Percentiles rank a stretch among this genome's conserved stretches.
Evolutionary conservation across 2,113 vertebrate genomes (phyloP).

Genomic region (Macquaria ambigua): DNA sequence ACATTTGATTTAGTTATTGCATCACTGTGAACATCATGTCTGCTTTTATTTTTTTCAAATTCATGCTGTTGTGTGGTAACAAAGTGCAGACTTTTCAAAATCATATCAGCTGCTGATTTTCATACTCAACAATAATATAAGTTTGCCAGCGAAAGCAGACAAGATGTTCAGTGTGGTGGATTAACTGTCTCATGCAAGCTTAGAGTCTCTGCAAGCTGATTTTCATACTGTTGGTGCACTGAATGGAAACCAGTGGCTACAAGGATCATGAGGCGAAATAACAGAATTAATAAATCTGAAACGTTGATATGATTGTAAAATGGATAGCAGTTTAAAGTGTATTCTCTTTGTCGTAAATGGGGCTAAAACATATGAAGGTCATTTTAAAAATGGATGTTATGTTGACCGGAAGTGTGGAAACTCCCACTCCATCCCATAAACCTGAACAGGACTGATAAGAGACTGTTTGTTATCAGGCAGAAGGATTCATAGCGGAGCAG

Average conservation of each 20-base stretch:
- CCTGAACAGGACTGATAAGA: conserved; percentile 57
- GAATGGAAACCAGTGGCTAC: neutral
- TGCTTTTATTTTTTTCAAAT: neutral
- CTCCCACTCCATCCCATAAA: conserved; percentile 57
- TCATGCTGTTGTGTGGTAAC: neutral
- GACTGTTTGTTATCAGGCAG: conserved; percentile 66
- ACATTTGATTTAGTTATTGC: neutral
- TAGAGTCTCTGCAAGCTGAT: neutral
- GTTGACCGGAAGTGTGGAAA: conserved; percentile 52
- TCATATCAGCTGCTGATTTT: neutral
- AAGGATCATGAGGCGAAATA: neutral
- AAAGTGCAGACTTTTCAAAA: conserved; percentile 1
- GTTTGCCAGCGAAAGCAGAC: neutral
- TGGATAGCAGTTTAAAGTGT: neutral
- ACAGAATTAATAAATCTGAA: neutral
- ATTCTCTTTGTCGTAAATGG: neutral
- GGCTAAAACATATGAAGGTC: neutral
- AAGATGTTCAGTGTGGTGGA: neutral
- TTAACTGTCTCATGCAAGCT: neutral
- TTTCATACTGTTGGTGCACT: neutral
- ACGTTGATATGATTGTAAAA: neutral
- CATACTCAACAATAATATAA: neutral
- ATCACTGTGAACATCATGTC: neutral
- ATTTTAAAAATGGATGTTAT: conserved; percentile 24
- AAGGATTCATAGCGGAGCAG: conserved; percentile 69